Evolutionary conservation across 92 coral and sea anemone species (phyloP).

Genomic region (Palythoa grandiflora): DNA sequence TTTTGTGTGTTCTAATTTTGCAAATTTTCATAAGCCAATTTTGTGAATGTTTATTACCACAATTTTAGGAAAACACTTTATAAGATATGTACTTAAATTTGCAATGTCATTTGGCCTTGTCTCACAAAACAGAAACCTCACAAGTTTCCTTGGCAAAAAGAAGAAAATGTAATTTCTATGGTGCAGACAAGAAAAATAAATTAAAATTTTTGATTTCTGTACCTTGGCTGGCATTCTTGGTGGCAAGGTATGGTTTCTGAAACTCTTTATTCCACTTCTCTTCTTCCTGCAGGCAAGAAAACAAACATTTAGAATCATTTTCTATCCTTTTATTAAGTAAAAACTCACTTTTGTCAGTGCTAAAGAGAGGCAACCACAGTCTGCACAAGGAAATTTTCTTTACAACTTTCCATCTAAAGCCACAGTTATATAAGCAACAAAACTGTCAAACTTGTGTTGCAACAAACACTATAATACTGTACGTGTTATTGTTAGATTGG

Average conservation of each 20-base stretch:
- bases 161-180: not conserved
- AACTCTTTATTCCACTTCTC: slow-evolving; percentile 3
- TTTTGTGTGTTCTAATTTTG: slow-evolving; percentile 2
- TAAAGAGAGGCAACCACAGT: slow-evolving; percentile 9
- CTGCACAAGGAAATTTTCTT: slow-evolving; percentile 25
- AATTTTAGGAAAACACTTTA: not conserved
- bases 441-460: not conserved
- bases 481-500: too few species aligned
- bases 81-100: not conserved
- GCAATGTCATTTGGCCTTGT: slow-evolving; percentile 3
- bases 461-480: too few species aligned
- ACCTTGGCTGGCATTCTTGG: slow-evolving; percentile 25
- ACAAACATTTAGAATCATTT: slow-evolving; percentile 31
- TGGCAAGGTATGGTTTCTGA: slow-evolving; percentile 22
- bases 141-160: slow-evolving; percentile 10
- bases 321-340: slow-evolving; percentile 34
- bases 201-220: slow-evolving; percentile 17
- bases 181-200: not conserved
- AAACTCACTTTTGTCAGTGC: slow-evolving; percentile 1
- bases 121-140: slow-evolving; percentile 11
- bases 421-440: not conserved
- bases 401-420: slow-evolving; percentile 17
- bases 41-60: not conserved
- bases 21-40: not conserved
- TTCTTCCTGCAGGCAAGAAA: slow-evolving; percentile 39